A percentile compares a stretch with the other conserved stretches of the same genome.
phyloP scores from a whole-genome alignment of 2,797 vertebrate genomes.

The Molossus molossus region DNA sequence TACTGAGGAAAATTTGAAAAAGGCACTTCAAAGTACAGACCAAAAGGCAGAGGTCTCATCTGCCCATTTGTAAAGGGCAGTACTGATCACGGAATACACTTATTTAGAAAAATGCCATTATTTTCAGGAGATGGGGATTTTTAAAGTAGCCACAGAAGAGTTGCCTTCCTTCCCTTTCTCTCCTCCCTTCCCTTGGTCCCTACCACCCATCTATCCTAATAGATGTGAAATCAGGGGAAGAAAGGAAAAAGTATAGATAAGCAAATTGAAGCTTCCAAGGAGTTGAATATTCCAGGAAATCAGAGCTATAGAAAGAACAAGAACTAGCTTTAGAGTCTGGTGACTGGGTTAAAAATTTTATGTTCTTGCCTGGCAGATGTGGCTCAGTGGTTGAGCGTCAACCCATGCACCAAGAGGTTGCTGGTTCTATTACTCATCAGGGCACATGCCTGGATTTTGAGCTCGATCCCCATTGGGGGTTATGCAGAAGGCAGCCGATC shows the following conservation, averaged over 20 bases:
- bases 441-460: too few species aligned
- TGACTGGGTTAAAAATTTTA: not conserved
- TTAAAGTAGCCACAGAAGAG: not conserved
- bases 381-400: too few species aligned
- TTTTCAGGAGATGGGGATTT: not conserved
- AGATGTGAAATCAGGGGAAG: not conserved
- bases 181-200: not conserved
- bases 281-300: slow-evolving; percentile 19
- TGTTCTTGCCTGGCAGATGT: not conserved
- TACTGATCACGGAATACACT: not conserved
- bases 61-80: not conserved
- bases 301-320: not conserved
- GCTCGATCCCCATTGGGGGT: too few species aligned
- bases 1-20: not conserved
- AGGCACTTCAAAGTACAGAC: not conserved
- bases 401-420: too few species aligned
- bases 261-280: not conserved
- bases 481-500: too few species aligned
- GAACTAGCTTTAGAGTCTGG: not conserved
- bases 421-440: too few species aligned
- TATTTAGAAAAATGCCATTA: not conserved
- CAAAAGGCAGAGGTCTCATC: not conserved
- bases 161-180: not conserved
- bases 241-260: not conserved
- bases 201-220: not conserved